phyloP scores from a whole-genome alignment of 2,113 vertebrate species.

The Mormyrus iriodes region DNA sequence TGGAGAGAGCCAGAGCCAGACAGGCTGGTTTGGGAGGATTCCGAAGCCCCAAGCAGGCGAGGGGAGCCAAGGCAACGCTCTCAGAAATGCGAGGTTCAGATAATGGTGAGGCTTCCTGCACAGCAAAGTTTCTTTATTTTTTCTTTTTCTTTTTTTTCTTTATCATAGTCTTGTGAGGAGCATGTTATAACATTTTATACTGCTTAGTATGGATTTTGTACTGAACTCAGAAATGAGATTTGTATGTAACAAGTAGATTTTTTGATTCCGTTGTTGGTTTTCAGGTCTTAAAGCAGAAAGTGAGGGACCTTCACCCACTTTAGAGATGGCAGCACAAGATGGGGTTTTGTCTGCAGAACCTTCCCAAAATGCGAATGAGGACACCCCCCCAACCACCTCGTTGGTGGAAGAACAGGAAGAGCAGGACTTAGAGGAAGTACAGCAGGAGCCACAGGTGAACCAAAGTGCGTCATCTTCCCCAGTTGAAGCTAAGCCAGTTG shows the following conservation, averaged over 20 bases:
- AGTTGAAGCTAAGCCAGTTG: slow-evolving; percentile 30
- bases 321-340: slow-evolving; percentile 56
- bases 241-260: neutral
- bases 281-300: slow-evolving; percentile 63
- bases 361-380: slow-evolving; percentile 47
- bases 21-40: slow-evolving; percentile 58
- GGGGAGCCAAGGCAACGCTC: slow-evolving; percentile 50
- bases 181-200: neutral
- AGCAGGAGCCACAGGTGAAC: slow-evolving; percentile 45
- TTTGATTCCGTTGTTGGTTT: neutral
- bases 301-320: slow-evolving; percentile 56
- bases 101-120: slow-evolving; percentile 59
- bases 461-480: slow-evolving; percentile 31
- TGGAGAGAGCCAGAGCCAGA: slow-evolving; percentile 51
- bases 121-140: neutral
- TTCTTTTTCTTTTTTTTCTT: neutral
- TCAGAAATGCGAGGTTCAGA: slow-evolving; percentile 80
- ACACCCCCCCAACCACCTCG: slow-evolving; percentile 40
- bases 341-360: slow-evolving; percentile 57
- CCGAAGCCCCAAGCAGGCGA: slow-evolving; percentile 53
- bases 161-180: too few species aligned
- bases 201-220: neutral
- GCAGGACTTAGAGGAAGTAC: slow-evolving; percentile 26
- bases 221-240: neutral
- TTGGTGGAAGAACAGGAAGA: slow-evolving; percentile 33